Evolutionary conservation across 2,113 vertebrate genomes (phyloP).

Genomic region (Chamaea fasciata): DNA sequence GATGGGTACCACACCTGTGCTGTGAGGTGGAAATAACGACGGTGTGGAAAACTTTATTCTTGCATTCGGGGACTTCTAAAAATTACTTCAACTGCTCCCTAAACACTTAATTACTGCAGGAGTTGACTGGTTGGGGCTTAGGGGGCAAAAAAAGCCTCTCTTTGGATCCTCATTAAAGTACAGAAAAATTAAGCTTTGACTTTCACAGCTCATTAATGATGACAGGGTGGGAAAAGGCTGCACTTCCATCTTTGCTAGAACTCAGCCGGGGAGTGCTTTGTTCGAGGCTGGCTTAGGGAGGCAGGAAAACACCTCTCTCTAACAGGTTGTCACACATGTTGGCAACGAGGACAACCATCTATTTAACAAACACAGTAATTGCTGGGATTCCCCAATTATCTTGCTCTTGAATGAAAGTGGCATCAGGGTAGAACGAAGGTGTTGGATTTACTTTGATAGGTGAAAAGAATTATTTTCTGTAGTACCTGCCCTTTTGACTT

Average conservation of each 20-base stretch:
- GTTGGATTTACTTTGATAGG: not conserved
- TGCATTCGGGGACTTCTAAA: conserved; percentile 9
- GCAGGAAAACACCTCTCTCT: not conserved
- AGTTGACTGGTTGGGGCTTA: conserved; percentile 23
- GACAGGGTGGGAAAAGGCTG: conserved; percentile 35
- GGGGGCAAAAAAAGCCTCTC: conserved; percentile 10
- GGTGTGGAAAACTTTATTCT: not conserved
- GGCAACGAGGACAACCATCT: not conserved
- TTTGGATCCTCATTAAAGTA: conserved; percentile 41
- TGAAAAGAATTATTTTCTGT: not conserved
- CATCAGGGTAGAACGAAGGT: not conserved
- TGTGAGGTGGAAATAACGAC: not conserved
- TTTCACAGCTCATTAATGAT: conserved; percentile 57
- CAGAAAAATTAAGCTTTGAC: conserved; percentile 47
- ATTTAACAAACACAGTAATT: not conserved
- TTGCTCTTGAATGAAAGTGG: not conserved
- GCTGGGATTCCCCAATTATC: not conserved
- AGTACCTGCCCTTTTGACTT: not conserved
- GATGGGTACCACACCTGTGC: not conserved
- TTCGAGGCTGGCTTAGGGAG: not conserved
- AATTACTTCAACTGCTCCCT: conserved; percentile 28
- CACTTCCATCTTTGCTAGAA: conserved; percentile 2
- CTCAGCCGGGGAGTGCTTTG: not conserved
- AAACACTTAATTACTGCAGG: conserved; percentile 29
- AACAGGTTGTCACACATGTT: not conserved